These are phyloP conservation scores for Sebastes trivittatus DNA, from an alignment of 2,797 vertebrate genomes.

Conservation along the genomic window DNA sequence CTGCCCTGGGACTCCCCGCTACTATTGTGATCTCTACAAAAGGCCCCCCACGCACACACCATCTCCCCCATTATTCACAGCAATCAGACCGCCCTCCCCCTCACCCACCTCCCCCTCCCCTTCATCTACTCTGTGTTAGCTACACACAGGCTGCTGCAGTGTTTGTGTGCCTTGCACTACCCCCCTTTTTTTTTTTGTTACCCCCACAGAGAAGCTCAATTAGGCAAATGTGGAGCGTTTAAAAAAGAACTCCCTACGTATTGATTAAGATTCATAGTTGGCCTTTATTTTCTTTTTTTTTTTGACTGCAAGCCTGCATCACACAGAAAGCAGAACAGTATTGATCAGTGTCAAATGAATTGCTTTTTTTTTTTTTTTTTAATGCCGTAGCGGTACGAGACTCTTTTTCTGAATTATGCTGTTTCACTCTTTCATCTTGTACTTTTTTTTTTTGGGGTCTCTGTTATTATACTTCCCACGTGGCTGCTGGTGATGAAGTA, in stretches of 20 bases:
- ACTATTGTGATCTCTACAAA: conserved; percentile 82
- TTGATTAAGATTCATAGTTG: conserved; percentile 60
- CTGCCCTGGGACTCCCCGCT: conserved; percentile 73
- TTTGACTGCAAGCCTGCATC: neutral
- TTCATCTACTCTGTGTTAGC: conserved; percentile 48
- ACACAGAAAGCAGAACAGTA: conserved; percentile 21
- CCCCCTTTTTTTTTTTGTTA: neutral
- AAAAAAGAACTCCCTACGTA: conserved; percentile 55
- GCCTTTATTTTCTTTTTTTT: conserved; percentile 32
- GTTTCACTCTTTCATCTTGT: conserved; percentile 31
- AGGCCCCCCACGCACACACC: conserved; percentile 63
- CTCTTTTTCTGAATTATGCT: conserved; percentile 14
- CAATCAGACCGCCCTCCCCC: conserved; percentile 49
- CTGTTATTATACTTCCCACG: conserved; percentile 53
- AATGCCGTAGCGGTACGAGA: neutral
- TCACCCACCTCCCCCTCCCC: conserved; percentile 7
- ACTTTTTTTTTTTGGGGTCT: neutral
- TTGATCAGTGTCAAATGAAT: conserved; percentile 30
- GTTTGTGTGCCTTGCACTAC: conserved; percentile 44
- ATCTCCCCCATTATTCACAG: conserved; percentile 74
- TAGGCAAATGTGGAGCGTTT: conserved; percentile 70
- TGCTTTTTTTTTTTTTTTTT: neutral
- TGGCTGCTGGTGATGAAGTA: conserved; percentile 59
- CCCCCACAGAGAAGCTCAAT: conserved; percentile 65
- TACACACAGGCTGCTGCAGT: conserved; percentile 66